These are phyloP conservation scores for Autographa pulchrina DNA, from an alignment of 2,888 invertebrate species.

Conservation along the genomic window DNA sequence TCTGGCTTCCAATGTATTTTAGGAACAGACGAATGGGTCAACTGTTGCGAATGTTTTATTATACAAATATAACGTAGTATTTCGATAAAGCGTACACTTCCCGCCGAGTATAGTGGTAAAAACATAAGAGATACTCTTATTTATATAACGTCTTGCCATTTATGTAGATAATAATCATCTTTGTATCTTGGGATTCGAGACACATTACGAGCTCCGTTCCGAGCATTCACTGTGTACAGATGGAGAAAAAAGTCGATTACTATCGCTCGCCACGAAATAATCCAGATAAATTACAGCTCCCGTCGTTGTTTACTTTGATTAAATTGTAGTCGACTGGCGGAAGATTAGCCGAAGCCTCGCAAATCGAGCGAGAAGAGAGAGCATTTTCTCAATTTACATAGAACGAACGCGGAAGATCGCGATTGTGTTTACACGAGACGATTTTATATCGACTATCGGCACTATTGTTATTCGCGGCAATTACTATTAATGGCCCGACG, in stretches of 20 bases:
- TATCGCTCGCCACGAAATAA: conserved; percentile 87
- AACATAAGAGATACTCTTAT: conserved; percentile 69
- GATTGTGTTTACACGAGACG: conserved; percentile 76
- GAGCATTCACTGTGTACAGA: conserved; percentile 70
- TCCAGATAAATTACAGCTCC: conserved; percentile 87
- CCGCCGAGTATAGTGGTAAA: conserved; percentile 62
- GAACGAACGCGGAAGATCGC: conserved; percentile 81
- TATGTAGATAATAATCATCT: conserved; percentile 81
- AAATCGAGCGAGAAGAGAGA: conserved; percentile 86
- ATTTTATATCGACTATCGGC: conserved; percentile 61
- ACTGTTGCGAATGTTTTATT: conserved; percentile 78
- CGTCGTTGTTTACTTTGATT: conserved; percentile 89
- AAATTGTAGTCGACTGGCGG: conserved; percentile 88
- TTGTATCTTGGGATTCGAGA: conserved; percentile 74
- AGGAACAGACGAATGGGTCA: conserved; percentile 74
- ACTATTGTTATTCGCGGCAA: conserved; percentile 43
- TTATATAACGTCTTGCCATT: conserved; percentile 71
- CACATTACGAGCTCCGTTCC: conserved; percentile 74
- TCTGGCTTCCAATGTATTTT: conserved; percentile 70
- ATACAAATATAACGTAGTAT: conserved; percentile 69
- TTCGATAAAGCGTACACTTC: conserved; percentile 62
- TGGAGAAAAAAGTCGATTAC: conserved; percentile 86
- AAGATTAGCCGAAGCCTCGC: conserved; percentile 88
- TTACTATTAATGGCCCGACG: conserved; percentile 35
- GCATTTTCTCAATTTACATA: conserved; percentile 87